A percentile compares a stretch with the other conserved stretches of the same genome.
Conservation (phyloP, 2,888 invertebrate species). For the Drosophila fulvimacula region DNA sequence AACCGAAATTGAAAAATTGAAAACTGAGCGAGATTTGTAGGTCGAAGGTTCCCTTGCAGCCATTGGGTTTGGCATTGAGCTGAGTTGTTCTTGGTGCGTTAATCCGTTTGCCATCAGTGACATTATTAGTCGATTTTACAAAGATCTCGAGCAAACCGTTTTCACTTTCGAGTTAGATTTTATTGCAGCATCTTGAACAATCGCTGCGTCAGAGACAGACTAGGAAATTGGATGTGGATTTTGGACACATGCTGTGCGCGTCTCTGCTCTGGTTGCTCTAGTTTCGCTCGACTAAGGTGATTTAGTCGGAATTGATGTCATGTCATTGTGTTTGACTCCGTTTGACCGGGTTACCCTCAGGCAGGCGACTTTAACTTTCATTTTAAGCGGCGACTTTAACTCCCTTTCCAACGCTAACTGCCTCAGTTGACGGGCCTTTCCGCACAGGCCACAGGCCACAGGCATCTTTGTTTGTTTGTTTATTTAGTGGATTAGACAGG, state of each 20-base stretch:
- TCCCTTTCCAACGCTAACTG: conserved; percentile 18
- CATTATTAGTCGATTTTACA: conserved; percentile 82
- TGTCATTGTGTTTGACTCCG: conserved; percentile 36
- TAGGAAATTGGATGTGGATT: conserved; percentile 34
- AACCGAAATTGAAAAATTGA: conserved; percentile 15
- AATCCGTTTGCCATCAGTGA: conserved; percentile 83
- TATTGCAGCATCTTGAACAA: conserved; percentile 84
- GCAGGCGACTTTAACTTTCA: conserved; percentile 22
- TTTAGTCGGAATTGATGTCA: conserved; percentile 57
- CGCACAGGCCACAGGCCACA: conserved; percentile 19
- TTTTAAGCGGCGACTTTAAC: conserved; percentile 28
- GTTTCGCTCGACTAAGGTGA: conserved; percentile 46
- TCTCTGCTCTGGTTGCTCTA: conserved; percentile 51
- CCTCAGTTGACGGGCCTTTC: conserved; percentile 31
- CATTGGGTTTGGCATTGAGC: conserved; percentile 43
- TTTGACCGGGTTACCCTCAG: conserved; percentile 45
- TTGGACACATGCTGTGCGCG: conserved; percentile 57
- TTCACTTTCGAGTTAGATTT: conserved; percentile 79
- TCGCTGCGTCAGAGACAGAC: conserved; percentile 44
- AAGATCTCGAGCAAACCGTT: conserved; percentile 16
- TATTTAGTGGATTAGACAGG: conserved; percentile 45
- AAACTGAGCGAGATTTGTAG: conserved; percentile 11
- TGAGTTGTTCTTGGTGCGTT: conserved; percentile 54
- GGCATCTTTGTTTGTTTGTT: conserved; percentile 55
- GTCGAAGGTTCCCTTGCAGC: conserved; percentile 8